Conservation (phyloP, 2,888 invertebrate genomes). For the Balanococcus diminutus region DNA sequence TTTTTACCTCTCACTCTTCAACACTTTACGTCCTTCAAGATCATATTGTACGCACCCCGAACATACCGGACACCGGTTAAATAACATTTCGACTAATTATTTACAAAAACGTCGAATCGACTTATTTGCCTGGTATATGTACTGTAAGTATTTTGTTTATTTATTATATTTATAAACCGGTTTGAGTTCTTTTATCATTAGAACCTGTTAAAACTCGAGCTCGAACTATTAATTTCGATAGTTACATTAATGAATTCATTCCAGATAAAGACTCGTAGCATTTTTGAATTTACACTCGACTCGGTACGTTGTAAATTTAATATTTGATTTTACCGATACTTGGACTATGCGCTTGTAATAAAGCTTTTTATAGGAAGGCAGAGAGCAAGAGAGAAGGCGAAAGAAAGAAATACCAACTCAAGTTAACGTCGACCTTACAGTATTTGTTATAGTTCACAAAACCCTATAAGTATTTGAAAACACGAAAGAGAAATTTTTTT, state of each 20-base stretch:
- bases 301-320: not conserved
- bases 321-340: conserved; percentile 29
- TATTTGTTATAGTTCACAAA: conserved; percentile 17
- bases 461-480: conserved; percentile 4
- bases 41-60: not conserved
- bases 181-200: not conserved
- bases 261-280: not conserved
- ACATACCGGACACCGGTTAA: too few species aligned
- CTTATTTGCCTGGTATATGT: not conserved
- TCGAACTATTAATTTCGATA: conserved; percentile 32
- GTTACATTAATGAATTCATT: conserved; percentile 31
- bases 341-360: not conserved
- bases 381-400: not conserved
- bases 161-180: not conserved
- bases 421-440: not conserved
- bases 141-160: not conserved
- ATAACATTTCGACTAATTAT: conserved; percentile 4
- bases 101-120: conserved; percentile 8
- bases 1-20: too few species aligned
- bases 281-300: not conserved
- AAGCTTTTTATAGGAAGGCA: not conserved
- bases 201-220: conserved; percentile 29
- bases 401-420: not conserved
- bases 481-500: conserved; percentile 9
- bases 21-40: too few species aligned